Base-by-base conservation (phyloP, 2,113 vertebrate genomes). In the Epinephelus fuscoguttatus region DNA sequence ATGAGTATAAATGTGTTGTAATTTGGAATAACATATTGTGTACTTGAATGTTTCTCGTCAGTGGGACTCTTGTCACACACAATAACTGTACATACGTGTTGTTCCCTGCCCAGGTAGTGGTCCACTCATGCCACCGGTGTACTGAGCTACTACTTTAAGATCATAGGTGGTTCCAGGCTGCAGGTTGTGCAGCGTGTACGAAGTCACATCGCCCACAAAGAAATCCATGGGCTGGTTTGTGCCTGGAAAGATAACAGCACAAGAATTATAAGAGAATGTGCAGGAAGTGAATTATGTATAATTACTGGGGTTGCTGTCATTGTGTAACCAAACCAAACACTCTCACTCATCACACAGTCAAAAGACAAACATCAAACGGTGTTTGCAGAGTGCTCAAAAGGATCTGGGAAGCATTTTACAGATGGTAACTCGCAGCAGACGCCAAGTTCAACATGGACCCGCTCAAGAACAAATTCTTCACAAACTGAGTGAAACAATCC, bases 141-240 rank as follows among this genome's bases (percentile, higher is more conserved):
- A 99, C 89, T 98, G 97, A 40, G 98, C 97, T 33, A 95, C 95
- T 83, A 99, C 98, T 52, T 96, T 93, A 30, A 99, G 96, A 1
- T 99, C 97, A 0, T 99, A 99, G 55, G 94, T 95, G 56, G 98
- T 99, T 57, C 98, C 98, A 10, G 98, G 97, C 80, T 94, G 94
- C 68, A 99, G 96, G 89, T 98, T 99, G 89, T 97, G 97, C 69
- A 98, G 94, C 0, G 95, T 98, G 84, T 97, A 98, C 0, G 98
- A 97, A 4, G 96, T 97, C 84, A 98, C 95, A 80, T 99, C 98
- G 18, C 98, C 98, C 81, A 99, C 98, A 75, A 98, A 99, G 70
- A 97, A 91, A 49, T 99, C 97, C 88, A 97, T 88, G 47, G 96
- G 93, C 21, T 96, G 97, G 75, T 91, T 92, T 19, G 95, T 94